A percentile compares a stretch with the other conserved stretches of the same genome.
Conservation (phyloP, 2,888 invertebrate species). For the Deroplatys truncata region DNA sequence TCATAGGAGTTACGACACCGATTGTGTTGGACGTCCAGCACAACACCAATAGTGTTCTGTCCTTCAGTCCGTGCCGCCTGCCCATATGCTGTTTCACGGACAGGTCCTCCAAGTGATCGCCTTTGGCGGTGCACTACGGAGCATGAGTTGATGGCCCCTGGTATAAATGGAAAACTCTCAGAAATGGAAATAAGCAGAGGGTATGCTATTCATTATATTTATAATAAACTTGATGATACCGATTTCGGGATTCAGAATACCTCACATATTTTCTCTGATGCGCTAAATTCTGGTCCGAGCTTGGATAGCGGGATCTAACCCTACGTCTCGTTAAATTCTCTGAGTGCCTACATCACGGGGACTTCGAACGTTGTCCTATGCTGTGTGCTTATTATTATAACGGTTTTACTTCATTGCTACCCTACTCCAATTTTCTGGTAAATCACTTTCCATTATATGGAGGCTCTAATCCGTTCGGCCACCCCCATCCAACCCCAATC, state of each 20-base stretch:
- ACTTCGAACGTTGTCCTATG: neutral
- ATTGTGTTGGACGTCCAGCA: no score
- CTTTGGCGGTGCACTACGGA: no score
- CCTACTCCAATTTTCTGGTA: neutral
- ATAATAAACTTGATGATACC: neutral
- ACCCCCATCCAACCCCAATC: neutral
- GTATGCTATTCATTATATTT: neutral
- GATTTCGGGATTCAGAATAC: neutral
- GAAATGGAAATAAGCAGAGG: no score
- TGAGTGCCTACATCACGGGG: neutral
- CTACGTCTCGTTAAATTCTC: neutral
- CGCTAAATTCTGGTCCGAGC: neutral
- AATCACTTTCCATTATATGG: neutral
- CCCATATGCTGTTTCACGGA: no score
- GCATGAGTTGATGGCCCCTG: no score
- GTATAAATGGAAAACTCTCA: neutral
- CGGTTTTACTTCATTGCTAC: neutral
- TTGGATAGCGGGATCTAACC: neutral
- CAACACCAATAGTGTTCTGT: no score
- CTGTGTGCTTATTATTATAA: neutral
- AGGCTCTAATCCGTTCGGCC: neutral
- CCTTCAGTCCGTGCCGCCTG: no score
- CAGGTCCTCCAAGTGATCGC: no score
- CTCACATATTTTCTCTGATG: neutral
- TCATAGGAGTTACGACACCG: no score